Percentiles rank a stretch among this genome's conserved stretches.
phyloP scores from a whole-genome alignment of 1,140 invertebrate species.

The Magallana angulata region DNA sequence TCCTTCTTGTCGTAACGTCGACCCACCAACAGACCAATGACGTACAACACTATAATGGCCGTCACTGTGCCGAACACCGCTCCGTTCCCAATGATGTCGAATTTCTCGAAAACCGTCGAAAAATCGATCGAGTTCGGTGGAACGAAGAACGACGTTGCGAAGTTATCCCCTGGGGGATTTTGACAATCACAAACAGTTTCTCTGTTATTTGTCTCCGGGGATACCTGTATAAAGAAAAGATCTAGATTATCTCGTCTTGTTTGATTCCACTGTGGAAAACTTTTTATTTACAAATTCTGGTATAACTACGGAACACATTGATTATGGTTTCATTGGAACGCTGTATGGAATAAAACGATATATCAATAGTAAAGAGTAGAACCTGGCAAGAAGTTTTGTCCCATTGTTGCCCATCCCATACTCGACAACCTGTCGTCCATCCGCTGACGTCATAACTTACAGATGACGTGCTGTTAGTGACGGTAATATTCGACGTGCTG shows the following conservation, averaged over 20 bases:
- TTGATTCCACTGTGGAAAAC: no score
- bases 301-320: no score
- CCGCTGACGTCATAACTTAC: slow-evolving; percentile 15
- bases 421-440: slow-evolving; percentile 51
- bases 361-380: no score
- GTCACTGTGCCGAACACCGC: slow-evolving; percentile 75
- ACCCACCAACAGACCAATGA: slow-evolving; percentile 76
- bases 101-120: slow-evolving; percentile 78
- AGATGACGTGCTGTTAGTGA: slow-evolving; percentile 10
- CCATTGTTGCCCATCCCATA: slow-evolving; percentile 50
- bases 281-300: no score
- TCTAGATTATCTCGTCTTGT: no score
- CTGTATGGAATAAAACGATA: no score
- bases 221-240: slow-evolving; percentile 45
- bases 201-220: not conserved
- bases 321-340: no score
- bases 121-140: slow-evolving; percentile 81
- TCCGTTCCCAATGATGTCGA: slow-evolving; percentile 62
- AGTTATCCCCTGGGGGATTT: slow-evolving; percentile 50
- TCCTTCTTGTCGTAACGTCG: slow-evolving; percentile 78
- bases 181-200: slow-evolving; percentile 48
- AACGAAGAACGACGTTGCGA: slow-evolving; percentile 75
- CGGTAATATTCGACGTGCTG: no score
- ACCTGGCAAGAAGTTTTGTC: slow-evolving; percentile 50
- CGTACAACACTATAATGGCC: slow-evolving; percentile 74